These are phyloP conservation scores for Antechinus stuartii DNA, from an alignment of 2,113 vertebrate genomes.

Conservation along the genomic window DNA sequence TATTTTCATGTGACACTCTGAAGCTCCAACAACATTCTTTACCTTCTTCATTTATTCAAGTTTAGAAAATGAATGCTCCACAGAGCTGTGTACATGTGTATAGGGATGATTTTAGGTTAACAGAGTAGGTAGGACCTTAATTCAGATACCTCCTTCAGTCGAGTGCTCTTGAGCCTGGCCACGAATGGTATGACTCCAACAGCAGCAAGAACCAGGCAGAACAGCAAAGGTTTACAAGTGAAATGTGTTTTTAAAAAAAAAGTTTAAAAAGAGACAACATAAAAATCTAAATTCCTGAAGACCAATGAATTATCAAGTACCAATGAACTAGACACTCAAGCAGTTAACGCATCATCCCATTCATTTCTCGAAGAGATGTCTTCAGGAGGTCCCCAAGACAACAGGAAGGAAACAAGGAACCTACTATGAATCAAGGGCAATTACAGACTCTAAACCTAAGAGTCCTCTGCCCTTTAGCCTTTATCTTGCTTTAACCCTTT, in stretches of 20 bases:
- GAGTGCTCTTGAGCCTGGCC: conserved; percentile 43
- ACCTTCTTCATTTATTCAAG: conserved; percentile 63
- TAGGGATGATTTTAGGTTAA: background rate
- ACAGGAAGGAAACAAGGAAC: conserved; percentile 53
- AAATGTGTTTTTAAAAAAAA: conserved; percentile 59
- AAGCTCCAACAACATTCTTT: conserved; percentile 52
- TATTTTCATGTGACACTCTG: conserved; percentile 17
- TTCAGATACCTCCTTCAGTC: background rate
- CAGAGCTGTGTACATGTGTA: conserved; percentile 46
- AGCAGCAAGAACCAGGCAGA: conserved; percentile 44
- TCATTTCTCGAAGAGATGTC: conserved; percentile 59
- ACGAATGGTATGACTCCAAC: conserved; percentile 45
- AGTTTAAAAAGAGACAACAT: conserved; percentile 39
- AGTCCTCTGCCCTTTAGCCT: conserved; percentile 7
- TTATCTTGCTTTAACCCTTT: background rate
- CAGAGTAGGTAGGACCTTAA: conserved; percentile 22
- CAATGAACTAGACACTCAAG: conserved; percentile 23
- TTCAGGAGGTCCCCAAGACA: conserved; percentile 39
- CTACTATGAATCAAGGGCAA: background rate
- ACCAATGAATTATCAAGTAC: conserved; percentile 52
- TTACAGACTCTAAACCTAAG: conserved; percentile 23
- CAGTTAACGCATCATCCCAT: conserved; percentile 53
- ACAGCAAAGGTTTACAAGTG: conserved; percentile 53
- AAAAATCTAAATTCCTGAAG: conserved; percentile 55
- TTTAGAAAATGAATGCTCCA: conserved; percentile 53